Conservation (phyloP, 2,888 invertebrate species). For the Drepanosiphum platanoidis region DNA sequence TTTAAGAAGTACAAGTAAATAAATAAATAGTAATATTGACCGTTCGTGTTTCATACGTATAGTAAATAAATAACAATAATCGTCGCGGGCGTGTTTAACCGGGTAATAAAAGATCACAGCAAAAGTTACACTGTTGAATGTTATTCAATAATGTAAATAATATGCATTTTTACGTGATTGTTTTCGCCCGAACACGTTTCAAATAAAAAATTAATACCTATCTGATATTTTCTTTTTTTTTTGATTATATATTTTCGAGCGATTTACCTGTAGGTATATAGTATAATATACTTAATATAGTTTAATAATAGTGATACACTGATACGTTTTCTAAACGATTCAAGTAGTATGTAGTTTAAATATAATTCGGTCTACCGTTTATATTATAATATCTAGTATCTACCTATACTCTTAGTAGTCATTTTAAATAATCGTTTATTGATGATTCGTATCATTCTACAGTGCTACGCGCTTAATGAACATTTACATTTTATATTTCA, state of each 20-base stretch:
- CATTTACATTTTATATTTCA: not conserved
- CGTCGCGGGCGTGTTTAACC: not conserved
- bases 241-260: not conserved
- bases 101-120: not conserved
- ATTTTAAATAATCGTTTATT: not conserved
- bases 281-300: too few species aligned
- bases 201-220: not conserved
- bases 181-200: not conserved
- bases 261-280: not conserved
- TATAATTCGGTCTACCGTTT: not conserved
- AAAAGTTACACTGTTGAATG: not conserved
- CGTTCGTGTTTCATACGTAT: too few species aligned
- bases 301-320: too few species aligned
- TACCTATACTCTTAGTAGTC: too few species aligned
- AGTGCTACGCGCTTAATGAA: not conserved
- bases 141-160: too few species aligned
- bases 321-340: not conserved
- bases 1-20: not conserved
- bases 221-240: not conserved
- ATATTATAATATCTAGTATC: not conserved
- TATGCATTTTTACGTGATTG: not conserved
- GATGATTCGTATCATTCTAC: not conserved
- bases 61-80: not conserved
- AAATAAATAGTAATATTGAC: not conserved
- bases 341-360: too few species aligned